phyloP scores from a whole-genome alignment of 1,140 invertebrate genomes.

The Maconellicoccus hirsutus region DNA sequence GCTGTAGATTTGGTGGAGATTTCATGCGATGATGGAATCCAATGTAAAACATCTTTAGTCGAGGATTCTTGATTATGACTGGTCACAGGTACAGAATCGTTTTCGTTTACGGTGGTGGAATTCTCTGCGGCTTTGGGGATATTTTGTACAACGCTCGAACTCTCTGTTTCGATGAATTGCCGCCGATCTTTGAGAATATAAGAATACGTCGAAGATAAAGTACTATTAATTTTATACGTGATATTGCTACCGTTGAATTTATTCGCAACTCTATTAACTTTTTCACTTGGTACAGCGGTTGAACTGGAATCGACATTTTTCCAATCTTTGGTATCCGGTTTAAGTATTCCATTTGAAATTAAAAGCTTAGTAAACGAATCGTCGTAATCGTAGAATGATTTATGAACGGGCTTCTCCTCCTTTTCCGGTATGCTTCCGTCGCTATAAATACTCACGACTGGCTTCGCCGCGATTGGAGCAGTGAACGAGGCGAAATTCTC shows the following conservation, averaged over 20 bases:
- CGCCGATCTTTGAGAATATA: neutral
- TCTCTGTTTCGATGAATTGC: too few species aligned
- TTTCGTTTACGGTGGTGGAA: too few species aligned
- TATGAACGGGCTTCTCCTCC: neutral
- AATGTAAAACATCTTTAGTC: neutral
- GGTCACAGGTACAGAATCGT: neutral
- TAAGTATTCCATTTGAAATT: conserved; percentile 11
- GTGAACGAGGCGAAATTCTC: neutral
- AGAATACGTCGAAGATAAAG: neutral
- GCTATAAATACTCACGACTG: neutral
- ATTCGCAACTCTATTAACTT: conserved; percentile 5
- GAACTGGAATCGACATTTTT: neutral
- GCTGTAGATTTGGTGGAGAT: neutral
- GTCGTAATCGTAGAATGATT: neutral
- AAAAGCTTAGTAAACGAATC: conserved; percentile 5
- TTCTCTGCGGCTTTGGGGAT: too few species aligned
- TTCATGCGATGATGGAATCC: neutral
- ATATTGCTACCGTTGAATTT: conserved; percentile 9
- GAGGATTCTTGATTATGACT: neutral
- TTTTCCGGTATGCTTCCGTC: neutral
- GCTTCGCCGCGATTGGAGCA: neutral
- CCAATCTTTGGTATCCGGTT: neutral
- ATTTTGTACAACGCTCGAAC: too few species aligned
- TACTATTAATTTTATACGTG: neutral
- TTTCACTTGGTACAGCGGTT: neutral